Percentiles rank a stretch among this genome's conserved stretches.
Conservation (phyloP, 30 jellyfish, hydroid and myxozoan species). For the Aurelia aurita complex sp. Pacific region DNA sequence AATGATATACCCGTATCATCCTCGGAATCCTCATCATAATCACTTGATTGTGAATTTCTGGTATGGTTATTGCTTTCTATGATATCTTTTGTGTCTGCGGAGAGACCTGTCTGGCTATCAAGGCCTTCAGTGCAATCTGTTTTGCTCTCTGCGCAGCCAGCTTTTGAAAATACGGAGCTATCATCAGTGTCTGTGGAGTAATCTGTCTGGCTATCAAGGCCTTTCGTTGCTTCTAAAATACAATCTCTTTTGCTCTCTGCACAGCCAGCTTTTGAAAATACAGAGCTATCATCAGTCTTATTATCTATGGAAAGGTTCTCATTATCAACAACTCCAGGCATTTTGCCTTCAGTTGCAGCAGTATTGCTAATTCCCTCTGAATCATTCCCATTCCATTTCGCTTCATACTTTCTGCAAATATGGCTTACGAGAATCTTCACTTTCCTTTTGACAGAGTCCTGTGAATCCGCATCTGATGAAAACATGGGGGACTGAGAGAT, state of each 20-base stretch:
- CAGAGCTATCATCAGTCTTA: too few species aligned
- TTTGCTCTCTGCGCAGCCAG: too few species aligned
- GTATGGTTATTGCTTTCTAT: too few species aligned
- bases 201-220: too few species aligned
- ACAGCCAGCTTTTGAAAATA: too few species aligned
- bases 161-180: too few species aligned
- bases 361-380: not conserved
- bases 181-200: too few species aligned
- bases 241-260: too few species aligned
- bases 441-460: not conserved
- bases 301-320: not conserved
- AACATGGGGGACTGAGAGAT: not conserved
- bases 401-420: not conserved
- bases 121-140: too few species aligned
- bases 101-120: too few species aligned
- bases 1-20: constrained; percentile 4
- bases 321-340: not conserved
- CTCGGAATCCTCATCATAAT: not conserved
- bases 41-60: not conserved
- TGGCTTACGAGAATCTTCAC: not conserved
- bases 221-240: too few species aligned
- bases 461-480: constrained; percentile 20
- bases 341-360: not conserved
- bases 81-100: too few species aligned
- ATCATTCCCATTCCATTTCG: not conserved